Evolutionary conservation across 2,113 vertebrate genomes (phyloP), one percentile per base, ranked within the genome.

Genomic region (Tenrec ecaudatus): DNA sequence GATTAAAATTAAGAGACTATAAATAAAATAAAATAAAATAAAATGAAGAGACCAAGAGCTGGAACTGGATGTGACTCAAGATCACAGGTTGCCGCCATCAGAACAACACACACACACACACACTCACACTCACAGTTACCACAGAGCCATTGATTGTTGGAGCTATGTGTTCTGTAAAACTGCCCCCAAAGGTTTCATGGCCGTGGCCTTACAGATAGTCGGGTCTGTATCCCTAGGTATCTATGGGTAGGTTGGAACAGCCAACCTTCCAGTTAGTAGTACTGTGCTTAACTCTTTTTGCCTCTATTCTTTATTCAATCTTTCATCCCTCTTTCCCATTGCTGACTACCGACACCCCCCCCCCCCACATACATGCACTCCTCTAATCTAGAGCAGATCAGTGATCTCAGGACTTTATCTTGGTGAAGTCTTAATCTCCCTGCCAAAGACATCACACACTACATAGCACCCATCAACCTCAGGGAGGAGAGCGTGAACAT

Each of bases 1-100:
- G 75, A 96, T 81, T 93, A 93, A 90, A 93, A 83, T 80, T 17
- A 84, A 92, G 40, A 95, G 77, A 47, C 47, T n/a, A n/a, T n/a
- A n/a, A n/a, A n/a, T n/a, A n/a, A n/a, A n/a, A n/a, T n/a, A n/a
- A n/a, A n/a, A n/a, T n/a, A n/a, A n/a, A n/a, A n/a, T n/a, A n/a
- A n/a, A 93, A 83, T 80, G 22, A 84, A 92, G 40, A 95, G 77
- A 47, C 47, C 22, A 78, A 91, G 71, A 81, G 27, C 47, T 60
- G 11, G 66, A 89, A 77, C 17, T 40, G 91, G 27, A 96, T 77
- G 64, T 78, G 78, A 91, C 38, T 81, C 76, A 73, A 82, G 43
- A 47, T 33, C 33, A 69, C 76, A 25, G 66, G 84, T 83, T 79
- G 64, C 71, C 75, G 57, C 66, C 19, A 15, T 17, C 27, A 71